A percentile compares a stretch with the other conserved stretches of the same genome.
These are phyloP conservation scores for Zaprionus davidi DNA, from an alignment of 1,140 invertebrate species.

Conservation along the genomic window DNA sequence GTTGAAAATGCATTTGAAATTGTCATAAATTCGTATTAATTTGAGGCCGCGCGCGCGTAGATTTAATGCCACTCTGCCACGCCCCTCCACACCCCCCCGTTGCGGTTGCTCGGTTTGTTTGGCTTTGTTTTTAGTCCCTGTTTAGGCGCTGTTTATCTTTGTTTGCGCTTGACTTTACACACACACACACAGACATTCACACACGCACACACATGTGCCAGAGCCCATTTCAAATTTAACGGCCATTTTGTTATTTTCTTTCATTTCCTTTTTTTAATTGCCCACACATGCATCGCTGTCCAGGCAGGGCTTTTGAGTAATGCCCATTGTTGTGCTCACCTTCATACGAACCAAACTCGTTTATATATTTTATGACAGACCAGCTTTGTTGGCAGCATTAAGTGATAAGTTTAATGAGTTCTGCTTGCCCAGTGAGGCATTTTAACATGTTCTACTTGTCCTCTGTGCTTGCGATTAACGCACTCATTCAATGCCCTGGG, in stretches of 20 bases:
- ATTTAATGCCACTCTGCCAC: conserved; percentile 41
- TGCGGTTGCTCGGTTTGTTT: conserved; percentile 40
- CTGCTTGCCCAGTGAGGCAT: conserved; percentile 5
- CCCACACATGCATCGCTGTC: conserved; percentile 35
- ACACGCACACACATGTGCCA: background rate
- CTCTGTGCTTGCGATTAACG: background rate
- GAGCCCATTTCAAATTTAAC: conserved; percentile 58
- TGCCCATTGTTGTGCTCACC: conserved; percentile 30
- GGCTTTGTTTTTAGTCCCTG: conserved; percentile 55
- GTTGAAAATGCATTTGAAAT: conserved; percentile 63
- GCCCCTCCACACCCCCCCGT: no score
- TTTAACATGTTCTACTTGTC: conserved; percentile 39
- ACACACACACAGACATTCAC: conserved; percentile 4
- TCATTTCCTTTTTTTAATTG: conserved; percentile 42
- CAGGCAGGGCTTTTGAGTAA: conserved; percentile 38
- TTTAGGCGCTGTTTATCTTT: conserved; percentile 58
- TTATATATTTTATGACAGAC: conserved; percentile 31
- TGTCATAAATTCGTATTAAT: conserved; percentile 68
- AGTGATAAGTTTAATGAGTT: conserved; percentile 53
- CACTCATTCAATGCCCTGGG: conserved; percentile 34
- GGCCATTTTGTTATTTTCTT: conserved; percentile 42
- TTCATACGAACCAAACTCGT: background rate
- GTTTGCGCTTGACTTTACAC: conserved; percentile 30
- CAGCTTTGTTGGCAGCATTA: conserved; percentile 43
- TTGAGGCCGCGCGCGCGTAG: conserved; percentile 47